Conservation (phyloP, 2,888 invertebrate species). For the Nomada hirtipes region DNA sequence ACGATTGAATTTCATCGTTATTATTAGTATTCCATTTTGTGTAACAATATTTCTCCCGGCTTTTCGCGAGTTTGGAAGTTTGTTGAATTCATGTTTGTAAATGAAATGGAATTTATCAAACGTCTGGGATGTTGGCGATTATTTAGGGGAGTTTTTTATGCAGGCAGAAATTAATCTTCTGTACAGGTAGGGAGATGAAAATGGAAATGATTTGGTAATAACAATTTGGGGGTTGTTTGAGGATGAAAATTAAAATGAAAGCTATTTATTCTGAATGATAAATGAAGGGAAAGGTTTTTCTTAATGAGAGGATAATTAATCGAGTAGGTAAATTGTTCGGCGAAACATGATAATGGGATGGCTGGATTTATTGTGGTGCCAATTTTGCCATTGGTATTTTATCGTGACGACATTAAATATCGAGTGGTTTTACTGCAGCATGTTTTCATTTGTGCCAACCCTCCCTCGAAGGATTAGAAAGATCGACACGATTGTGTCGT, state of each 20-base stretch:
- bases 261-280: not conserved
- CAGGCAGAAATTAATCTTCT: too few relatives aligned
- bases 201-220: too few relatives aligned
- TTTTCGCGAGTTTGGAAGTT: too few relatives aligned
- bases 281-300: not conserved
- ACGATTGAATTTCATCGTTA: not conserved
- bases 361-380: conserved; percentile 25
- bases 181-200: too few relatives aligned
- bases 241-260: not conserved
- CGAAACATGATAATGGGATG: conserved; percentile 38
- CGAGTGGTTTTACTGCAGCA: conserved; percentile 24
- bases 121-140: too few relatives aligned
- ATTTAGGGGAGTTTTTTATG: too few relatives aligned
- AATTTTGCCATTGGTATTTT: conserved; percentile 27
- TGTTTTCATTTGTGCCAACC: conserved; percentile 46
- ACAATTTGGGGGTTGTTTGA: too few relatives aligned
- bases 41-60: too few relatives aligned
- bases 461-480: conserved; percentile 27
- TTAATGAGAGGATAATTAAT: not conserved
- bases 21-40: too few relatives aligned
- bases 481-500: conserved; percentile 13
- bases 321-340: not conserved
- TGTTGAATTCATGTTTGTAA: too few relatives aligned
- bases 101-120: too few relatives aligned
- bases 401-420: conserved; percentile 43